These are phyloP conservation scores for Ailuropoda melanoleuca DNA, from an alignment of 2,113 vertebrate genomes.

Conservation along the genomic window DNA sequence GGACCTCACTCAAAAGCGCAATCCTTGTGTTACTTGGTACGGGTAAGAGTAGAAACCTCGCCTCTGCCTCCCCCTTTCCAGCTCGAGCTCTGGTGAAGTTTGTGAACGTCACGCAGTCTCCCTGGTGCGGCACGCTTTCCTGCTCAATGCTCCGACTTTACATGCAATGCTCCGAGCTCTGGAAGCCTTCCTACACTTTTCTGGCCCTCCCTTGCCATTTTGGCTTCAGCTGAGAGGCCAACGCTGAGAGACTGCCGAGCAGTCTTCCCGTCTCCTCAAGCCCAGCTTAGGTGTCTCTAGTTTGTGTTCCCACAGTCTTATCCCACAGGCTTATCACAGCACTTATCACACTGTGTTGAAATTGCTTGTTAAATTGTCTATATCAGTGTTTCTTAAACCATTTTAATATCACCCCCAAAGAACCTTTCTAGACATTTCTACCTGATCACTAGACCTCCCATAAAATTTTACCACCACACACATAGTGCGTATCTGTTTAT, in stretches of 20 bases:
- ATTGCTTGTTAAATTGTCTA: not conserved
- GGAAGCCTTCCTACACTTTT: not conserved
- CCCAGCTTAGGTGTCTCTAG: not conserved
- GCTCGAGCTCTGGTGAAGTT: not conserved
- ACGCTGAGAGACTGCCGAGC: not conserved
- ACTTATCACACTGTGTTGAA: not conserved
- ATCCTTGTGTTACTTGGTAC: too few species aligned
- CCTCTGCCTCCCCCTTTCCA: not conserved
- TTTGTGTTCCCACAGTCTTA: not conserved
- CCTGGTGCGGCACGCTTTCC: not conserved
- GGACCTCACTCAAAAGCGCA: not conserved
- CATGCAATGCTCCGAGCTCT: too few species aligned
- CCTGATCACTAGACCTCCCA: not conserved
- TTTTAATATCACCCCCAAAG: not conserved
- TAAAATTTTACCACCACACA: not conserved
- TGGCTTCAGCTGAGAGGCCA: not conserved
- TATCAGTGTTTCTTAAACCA: not conserved
- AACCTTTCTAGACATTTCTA: not conserved
- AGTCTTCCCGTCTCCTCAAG: not conserved
- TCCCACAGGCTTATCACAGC: too few species aligned
- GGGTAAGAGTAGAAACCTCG: not conserved
- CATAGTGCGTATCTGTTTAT: not conserved
- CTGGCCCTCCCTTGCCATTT: not conserved
- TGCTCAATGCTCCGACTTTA: not conserved
- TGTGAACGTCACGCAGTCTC: not conserved